These are phyloP conservation scores for Archocentrus centrarchus DNA, from an alignment of 2,113 vertebrate genomes.

Conservation along the genomic window DNA sequence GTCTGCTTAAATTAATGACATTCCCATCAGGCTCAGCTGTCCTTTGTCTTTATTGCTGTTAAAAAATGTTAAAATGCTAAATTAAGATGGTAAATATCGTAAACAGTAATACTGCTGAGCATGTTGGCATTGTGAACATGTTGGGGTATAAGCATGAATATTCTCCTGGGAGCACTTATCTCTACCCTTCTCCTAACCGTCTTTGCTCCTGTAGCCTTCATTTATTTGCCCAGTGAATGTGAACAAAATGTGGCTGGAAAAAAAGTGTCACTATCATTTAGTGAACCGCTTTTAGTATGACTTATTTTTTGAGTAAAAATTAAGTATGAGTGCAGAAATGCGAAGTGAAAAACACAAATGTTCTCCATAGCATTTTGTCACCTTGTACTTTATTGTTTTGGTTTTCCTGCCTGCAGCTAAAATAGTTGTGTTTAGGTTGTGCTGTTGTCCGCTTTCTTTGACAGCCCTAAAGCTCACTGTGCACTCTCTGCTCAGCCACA, in stretches of 20 bases:
- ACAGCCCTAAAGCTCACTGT: not conserved
- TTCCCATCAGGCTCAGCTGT: too few relatives aligned
- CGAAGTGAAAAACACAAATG: not conserved
- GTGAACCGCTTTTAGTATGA: not conserved
- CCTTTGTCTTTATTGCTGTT: not conserved
- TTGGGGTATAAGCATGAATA: not conserved
- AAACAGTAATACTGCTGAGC: not conserved
- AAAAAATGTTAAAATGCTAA: not conserved
- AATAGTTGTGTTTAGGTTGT: not conserved
- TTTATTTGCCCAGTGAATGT: not conserved
- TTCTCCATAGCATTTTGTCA: not conserved
- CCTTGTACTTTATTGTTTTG: not conserved
- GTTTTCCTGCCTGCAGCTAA: not conserved
- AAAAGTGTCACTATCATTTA: not conserved
- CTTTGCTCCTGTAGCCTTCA: not conserved
- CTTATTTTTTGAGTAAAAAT: not conserved
- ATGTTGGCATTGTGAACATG: not conserved
- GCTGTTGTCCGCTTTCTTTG: not conserved
- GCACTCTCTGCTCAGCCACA: not conserved
- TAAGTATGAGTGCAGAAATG: not conserved
- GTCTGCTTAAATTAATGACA: not conserved
- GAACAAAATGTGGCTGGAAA: not conserved
- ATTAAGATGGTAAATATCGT: not conserved
- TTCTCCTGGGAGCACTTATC: rapidly evolving
- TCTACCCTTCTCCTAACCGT: not conserved